Evolutionary conservation across 2,113 vertebrate genomes (phyloP).

Genomic region (Quiscalus mexicanus): DNA sequence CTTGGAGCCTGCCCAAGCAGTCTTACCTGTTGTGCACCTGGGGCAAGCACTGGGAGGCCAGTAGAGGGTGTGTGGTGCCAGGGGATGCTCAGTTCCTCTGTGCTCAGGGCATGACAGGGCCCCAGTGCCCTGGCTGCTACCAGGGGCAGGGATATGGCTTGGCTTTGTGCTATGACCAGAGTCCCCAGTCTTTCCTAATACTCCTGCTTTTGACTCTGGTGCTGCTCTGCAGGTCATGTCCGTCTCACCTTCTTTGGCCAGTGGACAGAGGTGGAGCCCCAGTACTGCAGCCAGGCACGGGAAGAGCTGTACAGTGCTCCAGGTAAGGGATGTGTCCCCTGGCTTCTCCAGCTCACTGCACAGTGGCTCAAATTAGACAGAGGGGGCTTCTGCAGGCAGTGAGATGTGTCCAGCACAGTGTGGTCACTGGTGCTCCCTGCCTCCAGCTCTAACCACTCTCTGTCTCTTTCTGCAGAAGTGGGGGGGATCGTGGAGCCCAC

Average conservation of each 20-base stretch:
- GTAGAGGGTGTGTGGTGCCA: fast-evolving
- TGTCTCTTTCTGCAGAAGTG: constrained; percentile 82
- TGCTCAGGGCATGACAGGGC: neutral
- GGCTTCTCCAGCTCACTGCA: neutral
- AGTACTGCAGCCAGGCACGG: constrained; percentile 79
- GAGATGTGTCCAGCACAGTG: neutral
- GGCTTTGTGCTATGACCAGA: neutral
- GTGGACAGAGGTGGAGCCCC: constrained; percentile 93
- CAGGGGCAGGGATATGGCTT: neutral
- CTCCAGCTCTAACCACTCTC: neutral
- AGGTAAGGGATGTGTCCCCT: constrained; percentile 72
- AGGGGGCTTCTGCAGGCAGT: neutral
- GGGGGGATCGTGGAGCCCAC: constrained; percentile 86
- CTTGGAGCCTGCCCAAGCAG: neutral
- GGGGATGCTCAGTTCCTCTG: neutral
- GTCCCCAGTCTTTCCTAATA: neutral
- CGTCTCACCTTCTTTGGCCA: constrained; percentile 95
- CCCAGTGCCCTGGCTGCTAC: neutral
- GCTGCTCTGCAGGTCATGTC: constrained; percentile 82
- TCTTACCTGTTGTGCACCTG: neutral
- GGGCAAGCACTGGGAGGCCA: neutral
- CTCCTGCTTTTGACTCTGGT: neutral
- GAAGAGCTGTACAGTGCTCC: constrained; percentile 94
- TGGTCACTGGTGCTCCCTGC: neutral
- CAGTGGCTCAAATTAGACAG: fast-evolving